Percentiles rank a stretch among this genome's conserved stretches.
phyloP scores from a whole-genome alignment of 2,113 vertebrate genomes.

The Balaeniceps rex region DNA sequence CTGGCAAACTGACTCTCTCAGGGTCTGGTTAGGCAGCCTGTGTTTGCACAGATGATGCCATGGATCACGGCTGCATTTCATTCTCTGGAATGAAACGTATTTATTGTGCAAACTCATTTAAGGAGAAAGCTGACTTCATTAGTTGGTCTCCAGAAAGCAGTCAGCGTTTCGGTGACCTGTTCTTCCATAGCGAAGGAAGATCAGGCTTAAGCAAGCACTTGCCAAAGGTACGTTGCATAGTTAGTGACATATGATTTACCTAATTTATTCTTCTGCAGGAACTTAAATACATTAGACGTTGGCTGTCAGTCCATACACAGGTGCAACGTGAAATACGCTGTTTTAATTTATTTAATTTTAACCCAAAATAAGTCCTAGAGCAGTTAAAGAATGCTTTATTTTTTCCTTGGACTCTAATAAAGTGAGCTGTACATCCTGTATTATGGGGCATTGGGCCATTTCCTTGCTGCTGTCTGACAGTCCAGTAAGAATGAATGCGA shows the following conservation, averaged over 20 bases:
- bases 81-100: background rate
- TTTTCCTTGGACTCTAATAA: background rate
- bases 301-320: background rate
- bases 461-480: background rate
- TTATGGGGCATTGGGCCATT: background rate
- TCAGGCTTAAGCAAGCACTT: background rate
- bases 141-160: background rate
- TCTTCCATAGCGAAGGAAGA: background rate
- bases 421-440: background rate
- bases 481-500: background rate
- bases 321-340: background rate
- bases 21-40: background rate
- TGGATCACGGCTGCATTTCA: background rate
- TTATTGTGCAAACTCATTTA: background rate
- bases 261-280: background rate
- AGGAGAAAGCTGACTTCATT: background rate
- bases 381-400: background rate
- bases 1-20: background rate
- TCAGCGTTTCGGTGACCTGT: slow-evolving; percentile 27
- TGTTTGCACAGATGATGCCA: background rate
- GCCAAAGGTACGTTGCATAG: background rate
- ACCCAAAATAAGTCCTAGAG: background rate
- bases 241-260: background rate
- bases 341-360: background rate
- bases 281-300: background rate